Evolutionary conservation across 1,140 invertebrate species (phyloP), one percentile per base, ranked within the genome.

Genomic region (Riptortus pedestris): DNA sequence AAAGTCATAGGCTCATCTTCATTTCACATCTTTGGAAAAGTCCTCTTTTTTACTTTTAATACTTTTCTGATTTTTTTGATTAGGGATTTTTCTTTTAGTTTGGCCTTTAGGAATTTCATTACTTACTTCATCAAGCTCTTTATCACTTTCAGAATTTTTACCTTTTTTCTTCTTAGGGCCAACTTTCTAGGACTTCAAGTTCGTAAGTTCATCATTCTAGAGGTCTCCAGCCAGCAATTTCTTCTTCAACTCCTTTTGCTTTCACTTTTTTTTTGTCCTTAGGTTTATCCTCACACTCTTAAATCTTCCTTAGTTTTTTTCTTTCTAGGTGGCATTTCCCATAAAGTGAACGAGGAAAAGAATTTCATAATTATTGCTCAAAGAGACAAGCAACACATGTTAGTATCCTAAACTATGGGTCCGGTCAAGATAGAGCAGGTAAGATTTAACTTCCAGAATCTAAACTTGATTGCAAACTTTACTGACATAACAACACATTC

Each of bases 221-320:
- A 33, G 20, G n/a, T 78, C 73, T 18, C 62, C 38, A 16, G n/a
- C n/a, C n/a, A n/a, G 12, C 51, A n/a, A n/a, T n/a, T 48, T 67
- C 66, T 12, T 70, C 71, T 24, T 62, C 55, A 38, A 48, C 60
- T 26, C 62, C 33, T 16, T 73, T 72, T 60, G 71, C 74, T 65
- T 77, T 75, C 66, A 74, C 71, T 70, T 75, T 76, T 65, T 74
- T 68, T 63, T 71, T 71, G 1, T 33, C 57, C 51, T 69, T 69
- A 31, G 69, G 65, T 31, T 64, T 68, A 67, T 72, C 65, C 67
- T 66, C 65, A 61, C 68, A 62, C 47, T 68, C 52, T 14, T n/a
- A 67, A 68, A 61, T 69, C 62, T 62, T 70, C 64, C 14, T 67
- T 59, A n/a, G 78, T 79, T 64, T 74, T 73, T 62, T 80, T 79